phyloP scores from a whole-genome alignment of 2,888 invertebrate species.

The Dione vanillae region DNA sequence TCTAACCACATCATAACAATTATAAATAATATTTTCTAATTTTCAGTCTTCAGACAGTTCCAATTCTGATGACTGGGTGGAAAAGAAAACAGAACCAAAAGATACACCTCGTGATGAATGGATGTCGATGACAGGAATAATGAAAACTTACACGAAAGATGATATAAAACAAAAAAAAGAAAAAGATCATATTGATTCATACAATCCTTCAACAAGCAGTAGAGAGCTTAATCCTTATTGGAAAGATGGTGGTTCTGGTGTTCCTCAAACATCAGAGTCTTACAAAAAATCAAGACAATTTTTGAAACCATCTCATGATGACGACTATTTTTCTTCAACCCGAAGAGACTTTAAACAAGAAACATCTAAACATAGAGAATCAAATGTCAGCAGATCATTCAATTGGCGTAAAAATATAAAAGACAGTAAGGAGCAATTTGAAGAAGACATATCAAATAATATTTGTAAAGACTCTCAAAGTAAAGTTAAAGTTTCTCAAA shows the following conservation, averaged over 20 bases:
- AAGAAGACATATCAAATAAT: conserved; percentile 10
- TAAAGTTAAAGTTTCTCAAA: not conserved
- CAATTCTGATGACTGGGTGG: conserved; percentile 85
- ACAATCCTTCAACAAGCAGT: conserved; percentile 88
- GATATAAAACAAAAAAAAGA: conserved; percentile 78
- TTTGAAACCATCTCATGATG: conserved; percentile 69
- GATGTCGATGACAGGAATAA: conserved; percentile 88
- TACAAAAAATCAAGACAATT: conserved; percentile 67
- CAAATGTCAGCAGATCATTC: conserved; percentile 35
- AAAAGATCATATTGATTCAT: conserved; percentile 83
- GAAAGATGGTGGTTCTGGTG: conserved; percentile 94
- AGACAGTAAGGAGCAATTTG: conserved; percentile 29
- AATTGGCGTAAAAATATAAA: conserved; percentile 48
- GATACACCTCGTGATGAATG: conserved; percentile 87
- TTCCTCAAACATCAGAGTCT: conserved; percentile 84
- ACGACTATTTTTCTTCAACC: conserved; percentile 58
- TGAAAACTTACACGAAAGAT: conserved; percentile 76
- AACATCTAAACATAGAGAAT: conserved; percentile 11
- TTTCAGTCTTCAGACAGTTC: conserved; percentile 58
- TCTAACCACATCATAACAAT: not conserved
- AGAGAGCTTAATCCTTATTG: conserved; percentile 96
- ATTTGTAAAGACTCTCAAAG: conserved; percentile 13
- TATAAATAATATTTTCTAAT: not conserved
- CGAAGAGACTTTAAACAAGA: conserved; percentile 41
- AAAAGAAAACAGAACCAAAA: conserved; percentile 65